Conservation (phyloP, 2,797 vertebrate genomes). For the Thalassophryne amazonica region DNA sequence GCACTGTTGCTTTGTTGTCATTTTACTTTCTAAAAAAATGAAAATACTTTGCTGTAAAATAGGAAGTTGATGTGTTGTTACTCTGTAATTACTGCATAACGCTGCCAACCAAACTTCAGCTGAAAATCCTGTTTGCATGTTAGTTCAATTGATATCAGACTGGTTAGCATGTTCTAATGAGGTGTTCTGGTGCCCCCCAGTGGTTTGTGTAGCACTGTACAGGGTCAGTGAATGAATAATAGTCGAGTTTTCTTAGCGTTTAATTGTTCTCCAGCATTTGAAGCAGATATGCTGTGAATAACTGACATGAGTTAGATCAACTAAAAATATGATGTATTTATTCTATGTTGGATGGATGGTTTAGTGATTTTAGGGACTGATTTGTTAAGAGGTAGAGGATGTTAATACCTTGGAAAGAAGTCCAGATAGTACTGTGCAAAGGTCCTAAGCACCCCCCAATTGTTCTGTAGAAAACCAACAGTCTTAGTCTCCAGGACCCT, state of each 20-base stretch:
- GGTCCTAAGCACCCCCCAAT: no score
- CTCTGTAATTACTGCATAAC: not conserved
- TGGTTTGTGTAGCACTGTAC: slow-evolving; percentile 14
- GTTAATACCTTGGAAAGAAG: not conserved
- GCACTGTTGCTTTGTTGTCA: not conserved
- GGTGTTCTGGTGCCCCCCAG: slow-evolving; percentile 35
- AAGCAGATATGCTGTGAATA: no score
- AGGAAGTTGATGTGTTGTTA: not conserved
- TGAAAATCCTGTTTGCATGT: not conserved
- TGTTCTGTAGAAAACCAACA: no score
- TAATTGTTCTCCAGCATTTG: no score
- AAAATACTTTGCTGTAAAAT: not conserved
- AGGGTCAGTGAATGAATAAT: not conserved
- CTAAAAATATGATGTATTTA: no score
- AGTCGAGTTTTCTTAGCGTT: no score
- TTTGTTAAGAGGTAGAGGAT: not conserved
- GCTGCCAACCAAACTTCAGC: not conserved
- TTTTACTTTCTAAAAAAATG: not conserved
- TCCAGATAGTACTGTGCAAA: no score
- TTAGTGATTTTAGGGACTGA: not conserved
- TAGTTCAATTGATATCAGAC: not conserved
- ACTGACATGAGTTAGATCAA: no score
- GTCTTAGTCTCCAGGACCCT: no score
- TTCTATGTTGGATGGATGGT: not conserved
- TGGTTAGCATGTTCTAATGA: not conserved